Base-by-base conservation (phyloP, 2,797 vertebrate species). In the Threskiornis aethiopicus region DNA sequence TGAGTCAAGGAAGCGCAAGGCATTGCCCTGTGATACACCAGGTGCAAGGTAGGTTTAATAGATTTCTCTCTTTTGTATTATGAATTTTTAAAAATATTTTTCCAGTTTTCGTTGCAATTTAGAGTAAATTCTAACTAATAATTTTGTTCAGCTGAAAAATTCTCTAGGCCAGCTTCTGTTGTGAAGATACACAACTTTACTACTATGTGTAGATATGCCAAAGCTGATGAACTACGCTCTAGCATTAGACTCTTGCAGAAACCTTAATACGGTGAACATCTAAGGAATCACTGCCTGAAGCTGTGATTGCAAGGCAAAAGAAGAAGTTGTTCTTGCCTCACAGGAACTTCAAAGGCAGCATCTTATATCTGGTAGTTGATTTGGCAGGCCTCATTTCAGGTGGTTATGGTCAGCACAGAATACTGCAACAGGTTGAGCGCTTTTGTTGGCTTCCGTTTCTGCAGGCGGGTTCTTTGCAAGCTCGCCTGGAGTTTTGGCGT, bases 1-100 rank as follows among this genome's bases (percentile, higher is more conserved):
- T 25, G 99, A 99, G 94, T 99, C 99, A 86, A 98, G 98, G 96
- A 99, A 99, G 96, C 99, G 99, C 89, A 99, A 99, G 98, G 97
- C 99, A 79, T 98, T 99, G 95, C 98, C 99, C 82, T 99, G 99
- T 96, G 99, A 99, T 97, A 98, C 99, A 46, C 99, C 98, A 26
- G 99, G 99, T 90, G 98, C 99, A 77, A 98, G 99, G 99, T 99
- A 97, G 93, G 98, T 97, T 70, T 90, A 52, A 16, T 22, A 78
- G 18, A 70, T 46, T 39, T 55, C 62, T 35, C 17, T 57, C 12
- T 7, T 31, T 64, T 54, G 9, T 78, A 7, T n/a, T 54, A 33
- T 2, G 8, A 84, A 16, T 46, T 89, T 75, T 55, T 5, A 14
- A 29, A 76, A 84, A 37, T 35, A 42, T 13, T 57, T 91, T 51